Base-by-base conservation (phyloP, 2,888 invertebrate genomes). In the Glomeris marginata region DNA sequence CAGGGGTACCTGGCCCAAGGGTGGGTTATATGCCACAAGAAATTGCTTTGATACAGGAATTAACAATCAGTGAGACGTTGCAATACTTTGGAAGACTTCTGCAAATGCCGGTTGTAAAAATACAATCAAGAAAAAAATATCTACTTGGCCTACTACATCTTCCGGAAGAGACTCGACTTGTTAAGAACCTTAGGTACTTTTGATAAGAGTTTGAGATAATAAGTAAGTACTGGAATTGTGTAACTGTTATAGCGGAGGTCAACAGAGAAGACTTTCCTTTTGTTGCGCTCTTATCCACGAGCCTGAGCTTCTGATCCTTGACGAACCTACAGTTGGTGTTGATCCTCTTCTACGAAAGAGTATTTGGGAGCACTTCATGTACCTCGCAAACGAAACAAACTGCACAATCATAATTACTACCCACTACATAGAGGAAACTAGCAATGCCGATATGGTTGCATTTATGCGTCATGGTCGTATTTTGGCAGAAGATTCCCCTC, bases 11-110 rank as follows among this genome's bases (percentile, higher is more conserved):
- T 28, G 28, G 28, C 8, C 28, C 3, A 3, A 28, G 8, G 3
- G 28, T 28, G 8, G 28, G 28, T 3, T 28, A 28, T 8, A 28
- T 28, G 28, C 28, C 28, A 36, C 41, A 49, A 63, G 68, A 68
- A 52, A 58, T 63, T 2, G 65, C 66, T 1, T 58, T 68, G 16
- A 66, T 61, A 53, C 57, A 61, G 22, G 62, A 64, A 41, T 91
- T 94, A 70, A 84, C 90, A 35, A 91, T 94, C 62, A 80, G 81
- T 57, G 92, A 94, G 67, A 92, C 92, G 0, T 83, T 94, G 82
- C 81, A 84, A 78, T 94, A 91, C 68, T 94, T 92, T 69, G 92
- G 92, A 41, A 84, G 90, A 80, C 85, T 94, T 62, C 88, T 90
- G 68, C 86, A 88, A 58, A 91, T 94, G 91, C 74, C 78, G 63